Evolutionary conservation across 1,140 invertebrate species (phyloP).

Genomic region (Zophobas atratus): DNA sequence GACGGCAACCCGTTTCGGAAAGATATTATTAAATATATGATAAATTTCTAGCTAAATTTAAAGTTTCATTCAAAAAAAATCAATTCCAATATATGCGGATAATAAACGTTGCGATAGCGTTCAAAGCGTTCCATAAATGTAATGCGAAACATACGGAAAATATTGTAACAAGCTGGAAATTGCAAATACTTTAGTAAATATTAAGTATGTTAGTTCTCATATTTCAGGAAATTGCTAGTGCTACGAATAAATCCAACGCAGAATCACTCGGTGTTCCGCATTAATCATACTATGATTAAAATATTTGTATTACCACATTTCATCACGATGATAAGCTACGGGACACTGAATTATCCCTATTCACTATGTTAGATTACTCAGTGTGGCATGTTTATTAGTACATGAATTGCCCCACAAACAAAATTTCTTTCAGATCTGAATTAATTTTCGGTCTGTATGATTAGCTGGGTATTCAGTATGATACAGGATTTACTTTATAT

Average conservation of each 20-base stretch:
- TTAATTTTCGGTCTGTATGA: neutral
- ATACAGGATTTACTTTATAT: neutral
- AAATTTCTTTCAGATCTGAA: neutral
- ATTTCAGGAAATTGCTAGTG: conserved; percentile 2
- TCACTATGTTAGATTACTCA: neutral
- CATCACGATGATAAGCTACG: neutral
- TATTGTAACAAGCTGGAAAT: conserved; percentile 1
- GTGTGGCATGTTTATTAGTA: conserved; percentile 1
- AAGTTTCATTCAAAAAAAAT: neutral
- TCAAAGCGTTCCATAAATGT: conserved; percentile 3
- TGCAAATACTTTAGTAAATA: conserved; percentile 2
- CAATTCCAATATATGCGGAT: neutral
- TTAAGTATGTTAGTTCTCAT: neutral
- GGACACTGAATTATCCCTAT: neutral
- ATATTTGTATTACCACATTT: neutral
- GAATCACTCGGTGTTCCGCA: neutral
- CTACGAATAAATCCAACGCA: neutral
- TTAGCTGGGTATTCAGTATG: neutral
- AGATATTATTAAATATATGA: conserved; percentile 5
- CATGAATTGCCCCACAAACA: neutral
- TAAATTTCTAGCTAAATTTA: neutral
- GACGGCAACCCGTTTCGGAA: neutral
- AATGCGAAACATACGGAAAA: neutral
- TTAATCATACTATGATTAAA: neutral
- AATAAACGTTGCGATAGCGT: neutral